Evolutionary conservation across 2,888 invertebrate genomes (phyloP), one percentile per base, ranked within the genome.

Genomic region (Cecidostiba fungosa): DNA sequence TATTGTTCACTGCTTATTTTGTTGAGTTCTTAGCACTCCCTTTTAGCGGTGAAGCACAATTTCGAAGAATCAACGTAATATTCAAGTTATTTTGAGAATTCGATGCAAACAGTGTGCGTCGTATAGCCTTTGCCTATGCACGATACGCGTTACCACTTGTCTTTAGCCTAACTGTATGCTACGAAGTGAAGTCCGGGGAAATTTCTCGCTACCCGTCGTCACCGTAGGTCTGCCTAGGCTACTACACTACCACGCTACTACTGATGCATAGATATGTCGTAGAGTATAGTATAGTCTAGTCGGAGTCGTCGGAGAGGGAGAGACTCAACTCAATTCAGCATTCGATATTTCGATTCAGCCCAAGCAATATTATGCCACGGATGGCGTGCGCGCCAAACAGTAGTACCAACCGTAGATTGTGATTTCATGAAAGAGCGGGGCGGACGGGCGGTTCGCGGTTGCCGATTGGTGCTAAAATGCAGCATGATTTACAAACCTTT

Each of bases 1-100:
- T 72, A 62, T 10, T 62, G 8, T 73, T 79, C 19, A 39, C 36
- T 26, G 29, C 12, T 50, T 36, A 26, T 14, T 32, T n/a, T 26
- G 39, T 14, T 8, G 72, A 14, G 12, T 23, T 23, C 23, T 72
- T 14, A n/a, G 6, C 19, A 36, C 62, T 39, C 1, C 66, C 19
- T 69, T 79, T 23, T 0, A 43, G 29, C 0, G 2, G n/a, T n/a
- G 3, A 74, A 6, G 2, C 69, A 54, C 23, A 36, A 59, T 72
- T 59, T 76, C 29, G 26, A 39, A n/a, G 23, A 59, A 54, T 12
- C 14, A 26, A 74, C 66, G 32, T 69, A 54, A 8, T 54, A 79
- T 66, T 83, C 12, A 73, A 84, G n/a, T 74, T 76, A 66, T 32
- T 26, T 19, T 23, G 23, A 32, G 50, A 78, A 73, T 43, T 36